These are phyloP conservation scores for Hirudo medicinalis DNA, from an alignment of 1,140 invertebrate species.

Conservation along the genomic window DNA sequence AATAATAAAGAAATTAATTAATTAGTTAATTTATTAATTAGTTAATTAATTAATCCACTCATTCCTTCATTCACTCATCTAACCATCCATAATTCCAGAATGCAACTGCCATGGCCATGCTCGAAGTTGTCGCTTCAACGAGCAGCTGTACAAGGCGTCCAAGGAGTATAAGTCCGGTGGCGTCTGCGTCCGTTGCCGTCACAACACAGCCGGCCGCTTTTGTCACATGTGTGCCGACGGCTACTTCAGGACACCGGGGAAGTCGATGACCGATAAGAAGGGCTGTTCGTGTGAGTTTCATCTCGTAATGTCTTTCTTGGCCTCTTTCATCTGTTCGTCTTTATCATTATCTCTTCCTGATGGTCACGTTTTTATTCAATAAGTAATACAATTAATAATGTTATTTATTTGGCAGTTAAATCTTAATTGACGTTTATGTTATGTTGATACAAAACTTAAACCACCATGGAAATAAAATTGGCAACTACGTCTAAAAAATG, in stretches of 20 bases:
- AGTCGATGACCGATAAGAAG: constrained; percentile 82
- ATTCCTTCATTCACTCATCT: constrained; percentile 12
- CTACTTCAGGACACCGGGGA: constrained; percentile 77
- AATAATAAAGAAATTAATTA: too few relatives aligned
- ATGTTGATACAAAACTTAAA: too few relatives aligned
- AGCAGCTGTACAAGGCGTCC: constrained; percentile 90
- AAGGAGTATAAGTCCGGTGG: constrained; percentile 76
- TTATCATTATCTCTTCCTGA: background rate
- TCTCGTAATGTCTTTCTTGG: too few relatives aligned
- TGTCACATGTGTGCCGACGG: constrained; percentile 96
- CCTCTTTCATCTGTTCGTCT: background rate
- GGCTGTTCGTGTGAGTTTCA: constrained; percentile 50
- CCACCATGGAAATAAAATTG: too few relatives aligned
- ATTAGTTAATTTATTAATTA: background rate
- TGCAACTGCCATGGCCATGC: constrained; percentile 97
- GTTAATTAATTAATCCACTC: background rate
- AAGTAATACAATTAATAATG: background rate
- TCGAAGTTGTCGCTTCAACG: constrained; percentile 88
- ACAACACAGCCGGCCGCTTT: constrained; percentile 88
- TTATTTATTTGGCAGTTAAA: background rate
- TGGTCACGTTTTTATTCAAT: background rate
- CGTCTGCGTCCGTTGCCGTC: constrained; percentile 85
- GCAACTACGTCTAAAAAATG: constrained; percentile 51
- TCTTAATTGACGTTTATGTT: too few relatives aligned
- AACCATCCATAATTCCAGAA: constrained; percentile 50